Conservation (phyloP, 2,113 vertebrate species). For the Neodontobutis hainanensis region DNA sequence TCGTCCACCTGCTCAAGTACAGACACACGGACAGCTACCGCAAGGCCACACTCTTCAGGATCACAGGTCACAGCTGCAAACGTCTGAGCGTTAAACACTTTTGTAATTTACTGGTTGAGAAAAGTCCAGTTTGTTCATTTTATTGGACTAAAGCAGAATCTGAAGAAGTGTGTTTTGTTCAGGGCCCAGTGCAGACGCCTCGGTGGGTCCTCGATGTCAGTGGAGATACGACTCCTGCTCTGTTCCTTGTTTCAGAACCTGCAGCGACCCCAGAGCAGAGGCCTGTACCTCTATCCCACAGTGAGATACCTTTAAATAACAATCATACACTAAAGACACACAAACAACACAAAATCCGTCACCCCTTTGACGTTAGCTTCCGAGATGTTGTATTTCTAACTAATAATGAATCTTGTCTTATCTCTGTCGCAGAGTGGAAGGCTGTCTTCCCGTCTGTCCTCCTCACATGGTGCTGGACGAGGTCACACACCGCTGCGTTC, state of each 20-base stretch:
- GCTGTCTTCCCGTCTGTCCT: slow-evolving; percentile 89
- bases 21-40: slow-evolving; percentile 86
- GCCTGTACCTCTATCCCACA: slow-evolving; percentile 85
- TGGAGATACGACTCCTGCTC: slow-evolving; percentile 91
- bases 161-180: slow-evolving; percentile 19
- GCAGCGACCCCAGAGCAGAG: slow-evolving; percentile 86
- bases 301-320: slow-evolving; percentile 72
- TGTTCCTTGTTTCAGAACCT: slow-evolving; percentile 91
- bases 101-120: too few species aligned
- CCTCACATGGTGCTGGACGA: slow-evolving; percentile 91
- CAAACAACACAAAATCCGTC: too few species aligned
- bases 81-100: too few species aligned
- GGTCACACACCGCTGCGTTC: slow-evolving; percentile 91
- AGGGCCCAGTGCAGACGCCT: slow-evolving; percentile 77
- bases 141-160: too few species aligned
- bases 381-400: not conserved
- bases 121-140: too few species aligned
- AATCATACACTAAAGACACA: too few species aligned
- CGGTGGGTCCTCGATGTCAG: slow-evolving; percentile 82
- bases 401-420: not conserved
- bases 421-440: slow-evolving; percentile 86
- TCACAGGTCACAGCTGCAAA: slow-evolving; percentile 80
- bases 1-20: slow-evolving; percentile 83
- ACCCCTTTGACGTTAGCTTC: too few species aligned
- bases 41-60: slow-evolving; percentile 84